phyloP scores from a whole-genome alignment of 2,113 vertebrate species.

The Alligator sinensis region DNA sequence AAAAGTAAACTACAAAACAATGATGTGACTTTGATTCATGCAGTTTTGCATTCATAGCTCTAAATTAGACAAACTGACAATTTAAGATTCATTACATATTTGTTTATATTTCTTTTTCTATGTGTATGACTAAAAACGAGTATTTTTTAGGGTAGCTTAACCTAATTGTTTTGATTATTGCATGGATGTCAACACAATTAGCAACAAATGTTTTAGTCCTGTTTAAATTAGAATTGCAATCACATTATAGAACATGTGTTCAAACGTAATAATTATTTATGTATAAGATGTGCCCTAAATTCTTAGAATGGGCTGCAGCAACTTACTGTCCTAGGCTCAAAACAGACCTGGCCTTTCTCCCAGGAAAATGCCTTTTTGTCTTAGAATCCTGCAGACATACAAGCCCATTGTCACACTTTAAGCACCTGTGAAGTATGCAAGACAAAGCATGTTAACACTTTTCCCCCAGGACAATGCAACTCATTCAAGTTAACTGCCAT shows the following conservation, averaged over 20 bases:
- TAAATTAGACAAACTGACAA: neutral
- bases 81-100: neutral
- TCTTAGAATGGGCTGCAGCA: neutral
- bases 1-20: neutral
- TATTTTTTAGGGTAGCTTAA: neutral
- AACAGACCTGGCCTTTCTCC: neutral
- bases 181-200: fast-evolving
- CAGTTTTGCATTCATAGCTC: neutral
- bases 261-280: neutral
- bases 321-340: neutral
- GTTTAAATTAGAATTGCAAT: neutral
- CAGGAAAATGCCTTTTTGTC: too few species aligned
- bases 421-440: too few species aligned
- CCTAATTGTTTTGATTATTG: neutral
- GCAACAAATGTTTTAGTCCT: neutral
- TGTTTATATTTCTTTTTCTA: neutral
- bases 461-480: too few species aligned
- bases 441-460: too few species aligned
- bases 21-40: neutral
- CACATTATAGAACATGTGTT: neutral
- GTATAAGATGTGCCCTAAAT: neutral
- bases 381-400: too few species aligned
- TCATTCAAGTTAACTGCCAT: too few species aligned
- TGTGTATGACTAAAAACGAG: neutral
- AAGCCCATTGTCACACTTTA: too few species aligned